phyloP scores from a whole-genome alignment of 2,888 invertebrate genomes.

The Dendrolimus houi region DNA sequence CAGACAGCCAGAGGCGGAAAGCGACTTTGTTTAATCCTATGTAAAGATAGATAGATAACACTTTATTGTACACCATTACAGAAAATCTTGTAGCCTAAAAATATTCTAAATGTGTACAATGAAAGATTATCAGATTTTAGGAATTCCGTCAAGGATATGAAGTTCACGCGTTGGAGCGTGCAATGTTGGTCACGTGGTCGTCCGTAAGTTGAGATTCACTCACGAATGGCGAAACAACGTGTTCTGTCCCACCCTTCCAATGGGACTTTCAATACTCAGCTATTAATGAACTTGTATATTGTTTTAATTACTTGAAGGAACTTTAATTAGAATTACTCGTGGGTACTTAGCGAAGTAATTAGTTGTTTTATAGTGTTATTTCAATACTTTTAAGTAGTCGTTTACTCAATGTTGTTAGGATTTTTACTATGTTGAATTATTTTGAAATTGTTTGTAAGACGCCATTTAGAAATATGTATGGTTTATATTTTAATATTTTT shows the following conservation, averaged over 20 bases:
- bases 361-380: constrained; percentile 1
- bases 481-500: too few species aligned
- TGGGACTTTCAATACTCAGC: constrained; percentile 2
- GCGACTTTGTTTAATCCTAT: too few species aligned
- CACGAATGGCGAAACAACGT: neutral
- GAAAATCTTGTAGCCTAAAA: too few species aligned
- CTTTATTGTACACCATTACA: too few species aligned
- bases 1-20: too few species aligned
- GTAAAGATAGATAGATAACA: too few species aligned
- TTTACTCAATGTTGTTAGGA: neutral
- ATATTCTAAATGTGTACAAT: too few species aligned
- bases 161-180: neutral
- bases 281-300: constrained; percentile 6
- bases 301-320: constrained; percentile 7
- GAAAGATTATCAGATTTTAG: neutral
- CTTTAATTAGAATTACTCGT: constrained; percentile 4
- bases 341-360: constrained; percentile 2
- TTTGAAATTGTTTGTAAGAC: too few species aligned
- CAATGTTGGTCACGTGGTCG: neutral
- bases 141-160: neutral
- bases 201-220: neutral
- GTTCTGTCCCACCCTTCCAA: neutral
- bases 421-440: neutral
- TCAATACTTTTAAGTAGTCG: neutral
- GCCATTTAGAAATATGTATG: too few species aligned